Base-by-base conservation (phyloP, 2,797 vertebrate species). In the Eospalax fontanierii region DNA sequence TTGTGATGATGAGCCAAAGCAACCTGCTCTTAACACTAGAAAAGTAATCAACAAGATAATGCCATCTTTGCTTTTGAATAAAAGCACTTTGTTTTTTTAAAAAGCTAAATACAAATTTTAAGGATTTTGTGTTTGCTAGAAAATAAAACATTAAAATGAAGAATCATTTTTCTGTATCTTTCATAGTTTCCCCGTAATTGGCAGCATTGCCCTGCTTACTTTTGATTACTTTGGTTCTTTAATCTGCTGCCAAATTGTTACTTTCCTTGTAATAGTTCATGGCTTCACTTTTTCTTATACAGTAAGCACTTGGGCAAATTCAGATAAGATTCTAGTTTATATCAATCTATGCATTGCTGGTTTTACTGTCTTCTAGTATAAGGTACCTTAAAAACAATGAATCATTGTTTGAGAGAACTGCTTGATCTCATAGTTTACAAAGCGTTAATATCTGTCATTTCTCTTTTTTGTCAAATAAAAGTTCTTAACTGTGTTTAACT, bases 341-440 rank as follows among this genome's bases (percentile, higher is more conserved):
- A 73, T 86, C 40, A 90, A 8, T 89, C 76, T 93, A 89, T 96
- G 28, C 12, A 63, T 79, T 95, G 33, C 74, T 93, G 80, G 59
- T 94, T 96, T 91, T 85, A 70, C 46, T 75, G 6, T 71, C 63
- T 78, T 96, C 65, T 43, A 43, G 38, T 87, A 26, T 94, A 90
- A 46, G n/a, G 33, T 19, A 71, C 38, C 28, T 87, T 90, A 80
- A 71, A 92, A 73, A 33, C 9, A 75, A 38, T 95, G 76, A 91
- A 24, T 94, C 40, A 83, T 82, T 79, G 46, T 79, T 96, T 90
- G 92, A 84, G 87, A 46, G 70, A 86, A 10, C 30, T 85, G 30
- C n/a, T 87, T 79, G 85, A 78, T 93, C 68, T 89, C 83, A 6
- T 89, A 91, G n/a, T 95, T 93, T 84, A 82, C 57, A 94, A 90